Evolutionary conservation across 2,888 invertebrate species (phyloP).

Genomic region (Chymomyza amoena): DNA sequence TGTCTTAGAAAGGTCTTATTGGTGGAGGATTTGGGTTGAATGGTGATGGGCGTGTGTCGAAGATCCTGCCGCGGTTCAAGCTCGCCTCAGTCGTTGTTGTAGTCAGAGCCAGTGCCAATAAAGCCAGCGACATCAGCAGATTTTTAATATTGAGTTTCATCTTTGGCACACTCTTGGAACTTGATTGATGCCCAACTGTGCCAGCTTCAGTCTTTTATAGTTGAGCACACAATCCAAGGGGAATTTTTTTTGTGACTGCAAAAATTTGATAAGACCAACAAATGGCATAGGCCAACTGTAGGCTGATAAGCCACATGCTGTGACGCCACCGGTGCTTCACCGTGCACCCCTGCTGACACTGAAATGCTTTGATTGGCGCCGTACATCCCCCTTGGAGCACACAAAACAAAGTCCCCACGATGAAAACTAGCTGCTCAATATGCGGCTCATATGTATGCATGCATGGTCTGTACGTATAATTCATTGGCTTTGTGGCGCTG

Average conservation of each 20-base stretch:
- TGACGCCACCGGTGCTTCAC: slow-evolving; percentile 9
- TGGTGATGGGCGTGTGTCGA: slow-evolving; percentile 48
- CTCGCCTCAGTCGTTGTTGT: slow-evolving; percentile 21
- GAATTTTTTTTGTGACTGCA: slow-evolving; percentile 27
- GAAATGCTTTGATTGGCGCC: not conserved
- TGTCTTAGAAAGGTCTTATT: not conserved
- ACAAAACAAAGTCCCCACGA: not conserved
- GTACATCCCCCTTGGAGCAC: not conserved
- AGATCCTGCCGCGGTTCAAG: slow-evolving; percentile 23
- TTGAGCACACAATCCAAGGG: slow-evolving; percentile 14
- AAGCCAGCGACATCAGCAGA: slow-evolving; percentile 36
- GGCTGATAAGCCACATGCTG: slow-evolving; percentile 18
- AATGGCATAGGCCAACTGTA: slow-evolving; percentile 35
- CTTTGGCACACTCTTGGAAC: slow-evolving; percentile 13
- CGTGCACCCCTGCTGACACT: not conserved
- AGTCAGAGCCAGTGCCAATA: slow-evolving; percentile 12
- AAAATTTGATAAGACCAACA: slow-evolving; percentile 40
- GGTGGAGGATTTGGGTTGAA: slow-evolving; percentile 48
- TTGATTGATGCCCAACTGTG: slow-evolving; percentile 49
- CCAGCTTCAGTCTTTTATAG: slow-evolving; percentile 41
- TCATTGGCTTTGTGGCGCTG: not conserved
- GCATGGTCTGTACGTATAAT: not conserved
- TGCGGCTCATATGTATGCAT: not conserved
- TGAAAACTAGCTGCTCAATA: not conserved
- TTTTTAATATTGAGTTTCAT: slow-evolving; percentile 54